Base-by-base conservation (phyloP, 1,140 invertebrate species). In the Trichonephila clavata region DNA sequence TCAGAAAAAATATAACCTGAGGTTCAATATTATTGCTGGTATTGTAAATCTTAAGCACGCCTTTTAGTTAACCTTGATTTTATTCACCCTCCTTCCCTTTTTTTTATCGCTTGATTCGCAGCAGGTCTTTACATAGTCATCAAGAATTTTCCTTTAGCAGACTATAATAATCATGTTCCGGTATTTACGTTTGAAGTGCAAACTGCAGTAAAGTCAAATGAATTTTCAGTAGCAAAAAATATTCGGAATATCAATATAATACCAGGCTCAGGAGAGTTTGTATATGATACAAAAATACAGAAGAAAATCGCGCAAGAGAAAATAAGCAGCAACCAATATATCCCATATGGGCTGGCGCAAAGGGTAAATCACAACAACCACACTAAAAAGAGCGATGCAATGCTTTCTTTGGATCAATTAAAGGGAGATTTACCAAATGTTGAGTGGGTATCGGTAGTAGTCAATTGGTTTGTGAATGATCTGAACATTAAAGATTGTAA, bases 111-210 rank as follows among this genome's bases (percentile, higher is more conserved):
- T n/a, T n/a, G n/a, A n/a, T n/a, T n/a, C n/a, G n/a, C n/a, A n/a
- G n/a, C n/a, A n/a, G n/a, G n/a, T n/a, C n/a, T n/a, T 87, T 87
- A 61, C 86, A 87, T 87, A 87, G 57, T 87, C 50, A 61, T 87
- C 57, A 87, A 87, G 32, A 87, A 87, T 27, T 87, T 61, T 87
- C 86, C 57, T 87, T 61, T 61, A 87, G 59, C 50, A 87, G 86
- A 87, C 86, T 87, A 87, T 65, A 61, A 84, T 84, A 84, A 87
- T 87, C 86, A 24, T 61, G 86, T 87, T 87, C 86, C 50, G 57
- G 59, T 87, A 32, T 87, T 87, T 24, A 87, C 86, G 13, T 87
- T 87, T 61, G 59, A 87, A 87, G 59, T 61, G 21, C 57, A 87
- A 24, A 87, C 21, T 87, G 24, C 21, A 87, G 8, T 61, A 65